Evolutionary conservation across 2,888 invertebrate genomes (phyloP).

Genomic region (Caenorhabditis imperialis): DNA sequence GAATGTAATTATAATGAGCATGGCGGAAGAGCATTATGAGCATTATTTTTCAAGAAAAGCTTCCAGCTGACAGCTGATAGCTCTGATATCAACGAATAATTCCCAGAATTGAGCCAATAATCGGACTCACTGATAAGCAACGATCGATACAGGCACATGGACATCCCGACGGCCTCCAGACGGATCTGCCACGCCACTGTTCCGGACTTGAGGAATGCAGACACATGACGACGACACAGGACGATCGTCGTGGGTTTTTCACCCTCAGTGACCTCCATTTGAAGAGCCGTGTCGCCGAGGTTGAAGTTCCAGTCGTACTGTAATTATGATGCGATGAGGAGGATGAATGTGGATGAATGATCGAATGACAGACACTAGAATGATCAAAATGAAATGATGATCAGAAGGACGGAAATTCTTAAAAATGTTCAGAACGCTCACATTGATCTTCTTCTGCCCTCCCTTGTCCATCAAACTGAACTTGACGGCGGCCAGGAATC

Average conservation of each 20-base stretch:
- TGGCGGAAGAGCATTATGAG: no score
- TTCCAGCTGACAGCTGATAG: no score
- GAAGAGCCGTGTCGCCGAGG: constrained; percentile 58
- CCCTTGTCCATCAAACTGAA: constrained; percentile 56
- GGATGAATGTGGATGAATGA: no score
- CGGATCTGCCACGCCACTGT: constrained; percentile 56
- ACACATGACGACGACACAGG: constrained; percentile 58
- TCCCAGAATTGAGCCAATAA: no score
- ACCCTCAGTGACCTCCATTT: constrained; percentile 51
- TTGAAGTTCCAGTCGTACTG: constrained; percentile 65
- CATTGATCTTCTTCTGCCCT: constrained; percentile 57
- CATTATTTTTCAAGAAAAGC: no score
- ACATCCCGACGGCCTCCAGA: constrained; percentile 58
- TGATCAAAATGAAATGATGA: not conserved
- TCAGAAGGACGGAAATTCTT: not conserved
- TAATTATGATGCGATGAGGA: constrained; percentile 7
- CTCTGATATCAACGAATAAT: no score
- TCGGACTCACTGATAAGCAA: constrained; percentile 24
- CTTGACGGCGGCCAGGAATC: constrained; percentile 47
- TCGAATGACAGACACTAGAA: not conserved
- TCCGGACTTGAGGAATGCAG: constrained; percentile 38
- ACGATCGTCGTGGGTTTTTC: constrained; percentile 44
- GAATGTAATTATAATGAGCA: no score
- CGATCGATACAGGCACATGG: constrained; percentile 43
- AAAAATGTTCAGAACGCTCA: no score